Evolutionary conservation across 2,888 invertebrate genomes (phyloP).

Genomic region (Lypha dubia): DNA sequence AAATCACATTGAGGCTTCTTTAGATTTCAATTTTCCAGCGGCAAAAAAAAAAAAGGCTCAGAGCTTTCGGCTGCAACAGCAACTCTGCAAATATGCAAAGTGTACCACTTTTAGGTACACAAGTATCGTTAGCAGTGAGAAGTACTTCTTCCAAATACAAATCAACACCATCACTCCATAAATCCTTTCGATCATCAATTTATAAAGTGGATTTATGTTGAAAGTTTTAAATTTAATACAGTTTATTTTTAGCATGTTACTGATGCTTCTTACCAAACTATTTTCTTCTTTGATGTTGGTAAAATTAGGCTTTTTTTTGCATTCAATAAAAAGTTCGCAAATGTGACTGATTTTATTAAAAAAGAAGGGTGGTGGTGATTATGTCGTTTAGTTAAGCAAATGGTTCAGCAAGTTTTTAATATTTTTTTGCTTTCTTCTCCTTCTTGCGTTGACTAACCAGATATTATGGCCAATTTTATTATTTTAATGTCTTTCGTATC

Average conservation of each 20-base stretch:
- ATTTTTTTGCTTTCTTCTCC: constrained; percentile 13
- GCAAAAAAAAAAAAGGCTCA: too few species aligned
- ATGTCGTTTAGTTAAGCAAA: constrained; percentile 58
- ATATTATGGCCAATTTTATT: constrained; percentile 65
- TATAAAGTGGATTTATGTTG: constrained; percentile 41
- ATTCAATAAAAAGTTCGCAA: constrained; percentile 23
- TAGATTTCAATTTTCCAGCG: too few species aligned
- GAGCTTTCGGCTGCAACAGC: too few species aligned
- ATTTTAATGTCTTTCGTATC: constrained; percentile 53
- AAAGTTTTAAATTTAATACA: constrained; percentile 32
- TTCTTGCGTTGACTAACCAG: constrained; percentile 41
- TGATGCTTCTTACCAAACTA: constrained; percentile 26
- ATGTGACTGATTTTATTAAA: not conserved
- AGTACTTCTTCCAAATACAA: not conserved
- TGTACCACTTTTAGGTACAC: too few species aligned
- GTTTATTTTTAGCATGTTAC: not conserved
- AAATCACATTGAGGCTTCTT: too few species aligned
- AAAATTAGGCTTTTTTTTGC: constrained; percentile 3
- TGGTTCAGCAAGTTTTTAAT: constrained; percentile 48
- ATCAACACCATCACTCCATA: not conserved
- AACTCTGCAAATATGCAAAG: too few species aligned
- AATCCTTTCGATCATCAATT: constrained; percentile 11
- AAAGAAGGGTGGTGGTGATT: constrained; percentile 57
- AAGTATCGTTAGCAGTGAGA: not conserved
- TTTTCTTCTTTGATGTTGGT: constrained; percentile 43